A percentile compares a stretch with the other conserved stretches of the same genome.
These are phyloP conservation scores for Lanius collurio DNA, from an alignment of 2,113 vertebrate genomes.

Conservation along the genomic window DNA sequence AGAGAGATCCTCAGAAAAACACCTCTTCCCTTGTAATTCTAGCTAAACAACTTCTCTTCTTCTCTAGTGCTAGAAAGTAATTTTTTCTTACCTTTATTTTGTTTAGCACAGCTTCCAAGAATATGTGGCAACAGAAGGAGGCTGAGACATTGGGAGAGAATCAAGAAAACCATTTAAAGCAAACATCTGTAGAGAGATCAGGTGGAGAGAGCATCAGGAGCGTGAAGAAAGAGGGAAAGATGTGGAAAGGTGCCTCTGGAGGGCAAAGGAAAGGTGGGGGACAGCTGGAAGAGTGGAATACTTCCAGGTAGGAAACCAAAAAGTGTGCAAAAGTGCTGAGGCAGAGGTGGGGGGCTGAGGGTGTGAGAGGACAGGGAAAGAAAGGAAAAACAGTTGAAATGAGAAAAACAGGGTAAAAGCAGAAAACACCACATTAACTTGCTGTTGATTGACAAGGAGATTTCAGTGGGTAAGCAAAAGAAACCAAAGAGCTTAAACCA, in stretches of 20 bases:
- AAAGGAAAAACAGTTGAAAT: not conserved
- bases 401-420: not conserved
- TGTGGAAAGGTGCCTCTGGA: slow-evolving; percentile 48
- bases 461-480: not conserved
- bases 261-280: slow-evolving; percentile 56
- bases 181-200: slow-evolving; percentile 18
- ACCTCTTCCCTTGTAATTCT: not conserved
- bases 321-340: not conserved
- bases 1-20: not conserved
- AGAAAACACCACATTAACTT: not conserved
- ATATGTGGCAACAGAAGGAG: slow-evolving; percentile 53
- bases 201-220: slow-evolving; percentile 30
- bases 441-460: not conserved
- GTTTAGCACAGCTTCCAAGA: slow-evolving; percentile 60
- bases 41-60: not conserved
- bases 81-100: slow-evolving; percentile 22
- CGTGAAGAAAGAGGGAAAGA: slow-evolving; percentile 38
- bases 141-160: slow-evolving; percentile 16
- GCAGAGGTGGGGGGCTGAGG: rapidly evolving
- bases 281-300: slow-evolving; percentile 57
- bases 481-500: not conserved
- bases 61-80: not conserved
- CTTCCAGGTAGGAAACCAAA: slow-evolving; percentile 44
- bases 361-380: not conserved
- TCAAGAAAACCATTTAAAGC: slow-evolving; percentile 51